phyloP scores from a whole-genome alignment of 2,888 invertebrate species.

The Protophormia terraenovae region DNA sequence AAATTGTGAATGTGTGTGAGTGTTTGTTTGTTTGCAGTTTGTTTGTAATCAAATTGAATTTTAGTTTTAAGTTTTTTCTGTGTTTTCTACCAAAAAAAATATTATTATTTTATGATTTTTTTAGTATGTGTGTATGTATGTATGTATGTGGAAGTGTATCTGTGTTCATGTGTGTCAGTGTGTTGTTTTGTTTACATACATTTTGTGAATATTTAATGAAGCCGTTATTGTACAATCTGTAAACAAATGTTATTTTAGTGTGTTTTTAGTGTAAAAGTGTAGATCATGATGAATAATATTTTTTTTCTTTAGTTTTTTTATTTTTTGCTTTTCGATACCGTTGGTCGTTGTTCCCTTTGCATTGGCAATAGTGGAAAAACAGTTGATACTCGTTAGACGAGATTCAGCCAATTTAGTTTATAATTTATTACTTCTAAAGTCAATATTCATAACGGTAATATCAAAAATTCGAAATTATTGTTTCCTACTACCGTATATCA shows the following conservation, averaged over 20 bases:
- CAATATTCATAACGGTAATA: background rate
- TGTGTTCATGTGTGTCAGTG: background rate
- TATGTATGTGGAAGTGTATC: background rate
- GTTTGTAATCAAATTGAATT: slow-evolving; percentile 24
- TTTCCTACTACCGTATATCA: no score
- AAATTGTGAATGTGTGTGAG: background rate
- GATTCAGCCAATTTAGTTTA: background rate
- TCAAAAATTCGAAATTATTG: background rate
- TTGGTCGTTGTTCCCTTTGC: slow-evolving; percentile 43
- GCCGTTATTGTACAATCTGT: slow-evolving; percentile 58
- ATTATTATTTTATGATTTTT: background rate
- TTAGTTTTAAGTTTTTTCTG: background rate
- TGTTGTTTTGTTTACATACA: slow-evolving; percentile 37
- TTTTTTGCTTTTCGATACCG: slow-evolving; percentile 10
- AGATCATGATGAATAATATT: slow-evolving; percentile 42
- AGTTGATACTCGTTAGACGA: background rate
- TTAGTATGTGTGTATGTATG: background rate
- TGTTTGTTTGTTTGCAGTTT: background rate
- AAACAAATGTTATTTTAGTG: slow-evolving; percentile 56
- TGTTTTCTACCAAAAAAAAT: background rate
- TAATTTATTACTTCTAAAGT: background rate
- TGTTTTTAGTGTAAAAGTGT: slow-evolving; percentile 41
- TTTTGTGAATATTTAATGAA: slow-evolving; percentile 62
- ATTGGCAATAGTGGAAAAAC: background rate
- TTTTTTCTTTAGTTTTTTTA: background rate